Evolutionary conservation across 2,888 invertebrate species (phyloP), one percentile per base, ranked within the genome.

Genomic region (Eupithecia pulchellata): DNA sequence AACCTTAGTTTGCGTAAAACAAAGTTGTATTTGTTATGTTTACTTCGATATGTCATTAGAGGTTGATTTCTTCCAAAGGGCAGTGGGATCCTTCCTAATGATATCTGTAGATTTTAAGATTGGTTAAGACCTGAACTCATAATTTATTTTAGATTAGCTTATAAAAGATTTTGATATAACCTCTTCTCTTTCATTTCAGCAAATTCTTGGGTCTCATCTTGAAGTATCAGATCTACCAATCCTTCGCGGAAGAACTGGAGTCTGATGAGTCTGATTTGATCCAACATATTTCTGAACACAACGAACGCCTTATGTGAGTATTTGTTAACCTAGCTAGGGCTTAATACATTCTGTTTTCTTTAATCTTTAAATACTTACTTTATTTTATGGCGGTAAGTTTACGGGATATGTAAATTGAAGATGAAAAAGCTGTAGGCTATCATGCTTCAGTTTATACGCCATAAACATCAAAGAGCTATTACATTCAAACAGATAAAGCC

Each of bases 171-270:
- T 11, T 25, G n/a, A 32, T 17, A 6, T 57, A n/a, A 58, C 2
- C n/a, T 4, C 30, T 6, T 65, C 1, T 57, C 25, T 42, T 1
- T 76, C 75, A 76, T 65, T 93, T 29, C 85, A 95, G 95, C 47
- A 95, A 95, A 89, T 95, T 95, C 77, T 88, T 95, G 87, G 95
- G 95, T 0, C 81, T 91, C 1, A 90, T 95, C 70, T 79, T 95
- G 27, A 95, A 95, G 78, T 95, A 95, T 78, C 95, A 95, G 87
- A 87, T 95, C 25, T 90, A 95, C 68, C 93, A 95, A 74, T 91
- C 93, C 6, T 92, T 90, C 80, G 93, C 93, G 20, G 91, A 93
- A 78, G 95, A 95, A 75, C 85, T 94, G 14, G 81, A 84, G 63
- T 89, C 89, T 5, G 92, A 92, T 79, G 91, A 94, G 66, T 90